phyloP scores from a whole-genome alignment of 2,113 vertebrate species.

The Gopherus evgoodei region DNA sequence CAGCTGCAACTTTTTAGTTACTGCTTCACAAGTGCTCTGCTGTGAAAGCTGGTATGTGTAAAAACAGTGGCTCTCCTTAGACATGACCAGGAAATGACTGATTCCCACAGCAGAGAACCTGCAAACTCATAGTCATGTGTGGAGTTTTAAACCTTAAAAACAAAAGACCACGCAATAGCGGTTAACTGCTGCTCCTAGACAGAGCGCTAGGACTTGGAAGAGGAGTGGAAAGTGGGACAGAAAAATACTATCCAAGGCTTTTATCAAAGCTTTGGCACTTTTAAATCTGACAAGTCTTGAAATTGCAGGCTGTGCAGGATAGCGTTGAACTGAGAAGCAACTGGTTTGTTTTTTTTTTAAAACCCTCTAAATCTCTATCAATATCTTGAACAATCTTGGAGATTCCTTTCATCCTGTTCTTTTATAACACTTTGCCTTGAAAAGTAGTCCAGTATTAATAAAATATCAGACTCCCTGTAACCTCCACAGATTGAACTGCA shows the following conservation, averaged over 20 bases:
- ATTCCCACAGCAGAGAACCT: neutral
- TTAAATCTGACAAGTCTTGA: too few species aligned
- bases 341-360: too few species aligned
- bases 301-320: too few species aligned
- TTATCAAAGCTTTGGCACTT: too few species aligned
- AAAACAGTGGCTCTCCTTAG: constrained; percentile 18
- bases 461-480: neutral
- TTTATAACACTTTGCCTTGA: rapidly evolving
- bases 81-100: constrained; percentile 48
- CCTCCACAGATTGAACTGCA: neutral
- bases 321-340: too few species aligned
- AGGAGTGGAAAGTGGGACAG: neutral
- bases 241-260: neutral
- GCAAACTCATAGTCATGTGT: neutral
- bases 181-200: neutral
- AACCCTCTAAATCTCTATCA: neutral
- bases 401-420: neutral
- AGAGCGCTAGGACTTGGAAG: neutral
- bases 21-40: rapidly evolving
- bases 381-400: neutral
- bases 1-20: neutral
- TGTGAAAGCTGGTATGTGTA: neutral
- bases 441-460: neutral
- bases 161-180: neutral
- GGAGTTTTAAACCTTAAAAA: neutral